Percentiles rank a stretch among this genome's conserved stretches.
These are phyloP conservation scores for Augiades crinisus DNA, from an alignment of 2,888 invertebrate genomes.

Conservation along the genomic window DNA sequence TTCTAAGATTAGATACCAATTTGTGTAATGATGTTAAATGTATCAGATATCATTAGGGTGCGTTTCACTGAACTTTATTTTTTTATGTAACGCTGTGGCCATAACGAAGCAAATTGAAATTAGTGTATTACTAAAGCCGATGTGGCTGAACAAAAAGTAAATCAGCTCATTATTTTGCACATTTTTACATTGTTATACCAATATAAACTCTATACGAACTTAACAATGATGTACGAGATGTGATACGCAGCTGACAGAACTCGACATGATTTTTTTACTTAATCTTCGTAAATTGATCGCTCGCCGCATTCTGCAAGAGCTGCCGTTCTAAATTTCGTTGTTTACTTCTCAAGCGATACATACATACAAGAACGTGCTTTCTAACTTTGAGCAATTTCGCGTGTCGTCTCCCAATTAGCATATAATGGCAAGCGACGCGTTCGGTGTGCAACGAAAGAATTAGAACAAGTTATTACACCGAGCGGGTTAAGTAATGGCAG, in stretches of 20 bases:
- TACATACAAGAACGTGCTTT: slow-evolving; percentile 34
- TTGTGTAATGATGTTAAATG: slow-evolving; percentile 8
- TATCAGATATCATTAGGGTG: not conserved
- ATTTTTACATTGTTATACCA: too few species aligned
- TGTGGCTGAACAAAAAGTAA: too few species aligned
- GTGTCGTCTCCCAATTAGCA: slow-evolving; percentile 64
- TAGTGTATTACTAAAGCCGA: too few species aligned
- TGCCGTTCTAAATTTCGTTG: not conserved
- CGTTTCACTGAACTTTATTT: not conserved
- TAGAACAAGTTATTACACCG: slow-evolving; percentile 54
- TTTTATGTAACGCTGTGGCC: not conserved
- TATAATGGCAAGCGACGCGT: slow-evolving; percentile 52
- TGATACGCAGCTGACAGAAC: too few species aligned
- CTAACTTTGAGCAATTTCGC: slow-evolving; percentile 50
- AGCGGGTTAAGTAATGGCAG: slow-evolving; percentile 48
- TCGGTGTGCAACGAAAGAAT: slow-evolving; percentile 51
- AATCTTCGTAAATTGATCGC: too few species aligned
- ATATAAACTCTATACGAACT: too few species aligned
- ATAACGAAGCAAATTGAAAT: too few species aligned
- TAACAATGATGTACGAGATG: too few species aligned
- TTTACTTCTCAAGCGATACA: not conserved
- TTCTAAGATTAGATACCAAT: slow-evolving; percentile 12
- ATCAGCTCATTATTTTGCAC: too few species aligned
- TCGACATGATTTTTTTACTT: too few species aligned
- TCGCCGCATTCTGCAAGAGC: not conserved